phyloP scores from a whole-genome alignment of 2,113 vertebrate genomes.

The Austrofundulus limnaeus region DNA sequence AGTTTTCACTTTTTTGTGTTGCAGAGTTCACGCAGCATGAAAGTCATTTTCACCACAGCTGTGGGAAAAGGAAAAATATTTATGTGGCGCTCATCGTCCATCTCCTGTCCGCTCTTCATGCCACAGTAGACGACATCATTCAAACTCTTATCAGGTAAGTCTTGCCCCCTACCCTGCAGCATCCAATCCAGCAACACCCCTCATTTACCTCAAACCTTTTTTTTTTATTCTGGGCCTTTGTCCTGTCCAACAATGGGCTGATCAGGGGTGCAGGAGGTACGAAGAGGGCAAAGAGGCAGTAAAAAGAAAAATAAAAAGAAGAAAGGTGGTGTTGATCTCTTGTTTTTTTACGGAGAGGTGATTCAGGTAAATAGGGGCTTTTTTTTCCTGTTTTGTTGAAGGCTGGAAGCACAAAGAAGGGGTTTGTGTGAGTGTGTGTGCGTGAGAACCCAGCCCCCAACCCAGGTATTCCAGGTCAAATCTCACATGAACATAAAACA shows the following conservation, averaged over 20 bases:
- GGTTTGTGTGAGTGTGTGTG: constrained; percentile 52
- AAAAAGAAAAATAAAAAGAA: constrained; percentile 51
- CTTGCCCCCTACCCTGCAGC: background rate
- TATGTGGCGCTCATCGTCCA: constrained; percentile 15
- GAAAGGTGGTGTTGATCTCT: constrained; percentile 65
- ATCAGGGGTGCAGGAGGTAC: constrained; percentile 41
- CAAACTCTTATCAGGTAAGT: constrained; percentile 75
- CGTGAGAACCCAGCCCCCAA: constrained; percentile 25
- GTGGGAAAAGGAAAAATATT: background rate
- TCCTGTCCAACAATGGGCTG: constrained; percentile 66
- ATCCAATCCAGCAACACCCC: constrained; percentile 11
- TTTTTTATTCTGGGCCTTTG: constrained; percentile 57
- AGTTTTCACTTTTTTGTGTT: no score
- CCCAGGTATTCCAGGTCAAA: constrained; percentile 11
- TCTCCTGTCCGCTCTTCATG: constrained; percentile 26
- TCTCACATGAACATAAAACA: background rate
- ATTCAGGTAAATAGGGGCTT: constrained; percentile 69
- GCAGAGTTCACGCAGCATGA: no score
- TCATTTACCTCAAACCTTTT: constrained; percentile 46
- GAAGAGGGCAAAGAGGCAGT: constrained; percentile 51
- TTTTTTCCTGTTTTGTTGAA: constrained; percentile 62
- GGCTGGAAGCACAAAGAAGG: constrained; percentile 54
- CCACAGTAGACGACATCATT: constrained; percentile 64
- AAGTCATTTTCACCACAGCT: no score
- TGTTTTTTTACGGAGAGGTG: constrained; percentile 68